Evolutionary conservation across 2,797 vertebrate species (phyloP).

Genomic region (Notolabrus celidotus): DNA sequence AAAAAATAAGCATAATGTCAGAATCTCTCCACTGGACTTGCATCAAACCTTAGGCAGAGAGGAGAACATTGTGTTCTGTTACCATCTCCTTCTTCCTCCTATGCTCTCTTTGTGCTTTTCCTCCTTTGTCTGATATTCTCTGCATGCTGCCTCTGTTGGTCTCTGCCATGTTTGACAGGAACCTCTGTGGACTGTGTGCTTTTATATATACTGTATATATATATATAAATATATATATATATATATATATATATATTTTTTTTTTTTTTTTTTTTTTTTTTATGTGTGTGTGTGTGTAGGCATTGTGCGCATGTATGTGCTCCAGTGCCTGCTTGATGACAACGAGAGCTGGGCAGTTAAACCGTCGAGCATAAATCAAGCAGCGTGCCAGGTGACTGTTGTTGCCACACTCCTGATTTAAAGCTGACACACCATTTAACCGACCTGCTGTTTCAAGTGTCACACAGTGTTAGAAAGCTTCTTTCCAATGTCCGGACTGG

Average conservation of each 20-base stretch:
- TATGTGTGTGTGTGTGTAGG: slow-evolving; percentile 2
- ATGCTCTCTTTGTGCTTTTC: neutral
- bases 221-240: too few species aligned
- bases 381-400: slow-evolving; percentile 58
- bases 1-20: neutral
- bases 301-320: slow-evolving; percentile 19
- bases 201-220: neutral
- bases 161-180: slow-evolving; percentile 37
- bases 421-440: slow-evolving; percentile 24
- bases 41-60: slow-evolving; percentile 7
- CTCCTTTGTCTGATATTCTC: slow-evolving; percentile 39
- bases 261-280: too few species aligned
- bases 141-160: slow-evolving; percentile 25
- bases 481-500: neutral
- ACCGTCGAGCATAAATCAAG: slow-evolving; percentile 63
- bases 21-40: neutral
- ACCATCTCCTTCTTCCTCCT: too few species aligned
- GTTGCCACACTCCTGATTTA: slow-evolving; percentile 60
- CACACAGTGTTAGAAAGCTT: slow-evolving; percentile 3
- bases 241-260: too few species aligned
- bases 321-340: slow-evolving; percentile 34
- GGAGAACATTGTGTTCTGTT: slow-evolving; percentile 6
- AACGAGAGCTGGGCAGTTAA: slow-evolving; percentile 58
- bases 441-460: slow-evolving; percentile 8
- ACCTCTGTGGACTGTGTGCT: slow-evolving; percentile 4